A percentile compares a stretch with the other conserved stretches of the same genome.
Evolutionary conservation across 2,888 invertebrate species (phyloP).

Genomic region (Drosophila austrosaltans): DNA sequence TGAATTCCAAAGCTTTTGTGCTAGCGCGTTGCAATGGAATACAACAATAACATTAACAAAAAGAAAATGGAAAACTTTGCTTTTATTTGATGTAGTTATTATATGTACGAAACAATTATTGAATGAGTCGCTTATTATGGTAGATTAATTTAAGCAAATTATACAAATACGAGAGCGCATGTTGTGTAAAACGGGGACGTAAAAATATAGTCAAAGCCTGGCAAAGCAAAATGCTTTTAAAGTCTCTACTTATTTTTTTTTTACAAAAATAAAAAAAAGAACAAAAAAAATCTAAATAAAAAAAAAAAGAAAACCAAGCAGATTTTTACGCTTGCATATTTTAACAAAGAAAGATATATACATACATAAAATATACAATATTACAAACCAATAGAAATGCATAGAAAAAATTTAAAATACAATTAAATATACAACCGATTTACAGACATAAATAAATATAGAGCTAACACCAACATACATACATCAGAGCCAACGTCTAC

Average conservation of each 20-base stretch:
- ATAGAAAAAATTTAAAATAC: conserved; percentile 71
- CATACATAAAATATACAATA: conserved; percentile 64
- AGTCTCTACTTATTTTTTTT: conserved; percentile 68
- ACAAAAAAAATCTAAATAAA: not conserved
- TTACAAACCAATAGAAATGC: conserved; percentile 41
- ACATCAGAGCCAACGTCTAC: conserved; percentile 31
- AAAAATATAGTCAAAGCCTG: conserved; percentile 57
- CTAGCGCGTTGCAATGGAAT: conserved; percentile 57
- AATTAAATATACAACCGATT: conserved; percentile 49
- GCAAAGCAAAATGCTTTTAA: conserved; percentile 79
- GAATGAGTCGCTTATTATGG: conserved; percentile 76
- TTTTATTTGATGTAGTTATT: conserved; percentile 75
- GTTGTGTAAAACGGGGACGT: conserved; percentile 37
- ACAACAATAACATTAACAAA: conserved; percentile 42
- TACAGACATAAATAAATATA: conserved; percentile 32
- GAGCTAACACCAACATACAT: conserved; percentile 34
- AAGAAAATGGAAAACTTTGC: conserved; percentile 19
- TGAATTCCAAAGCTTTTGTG: conserved; percentile 44
- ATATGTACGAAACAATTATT: conserved; percentile 62
- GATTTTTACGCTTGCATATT: conserved; percentile 77
- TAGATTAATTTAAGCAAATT: conserved; percentile 79
- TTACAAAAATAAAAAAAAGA: conserved; percentile 41
- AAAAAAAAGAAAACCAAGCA: conserved; percentile 61
- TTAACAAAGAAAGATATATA: conserved; percentile 70
- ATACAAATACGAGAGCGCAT: conserved; percentile 50